Base-by-base conservation (phyloP, 2,888 invertebrate species). In the Apamea anceps region DNA sequence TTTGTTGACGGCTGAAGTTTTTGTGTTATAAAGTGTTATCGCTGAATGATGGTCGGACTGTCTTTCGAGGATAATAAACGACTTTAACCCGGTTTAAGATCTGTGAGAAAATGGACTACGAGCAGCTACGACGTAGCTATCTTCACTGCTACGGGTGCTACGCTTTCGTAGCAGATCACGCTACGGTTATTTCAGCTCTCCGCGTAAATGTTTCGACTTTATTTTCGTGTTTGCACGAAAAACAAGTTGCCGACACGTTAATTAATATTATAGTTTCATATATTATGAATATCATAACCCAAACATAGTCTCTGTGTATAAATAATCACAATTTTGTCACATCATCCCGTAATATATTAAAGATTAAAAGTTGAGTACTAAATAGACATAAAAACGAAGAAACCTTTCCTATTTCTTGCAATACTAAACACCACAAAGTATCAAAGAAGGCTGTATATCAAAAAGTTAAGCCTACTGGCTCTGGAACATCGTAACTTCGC, bases 371-470 rank as follows among this genome's bases (percentile, higher is more conserved):
- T 70, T 37, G 18, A 74, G 62, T 48, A 60, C 51, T 75, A 73
- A 67, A 79, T 42, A 75, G 57, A 72, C 28, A 71, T 72, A 76
- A 82, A 85, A 77, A 72, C 21, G 45, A 13, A 81, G 57, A 15
- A 48, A 15, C 68, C 45, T 62, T 57, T 80, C 62, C 80, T 85
- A 85, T 82, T 80, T 85, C 85, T 83, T 62, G 18, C 8, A 73
- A 73, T 75, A 83, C 71, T 77, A 80, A 85, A 85, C 85, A 85
- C 77, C 72, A 70, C 68, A 75, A 77, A 80, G 83, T 85, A 85
- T 80, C 76, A 85, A 83, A 77, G 77, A 80, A 75, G 75, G 85
- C 75, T 83, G 83, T 85, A 77, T 85, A 85, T 85, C 85, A 85
- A 67, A 85, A 85, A 85, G 85, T 85, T 85, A 85, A 85, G 83